Conservation (phyloP, 2,888 invertebrate species). For the Aspidiotus destructor region DNA sequence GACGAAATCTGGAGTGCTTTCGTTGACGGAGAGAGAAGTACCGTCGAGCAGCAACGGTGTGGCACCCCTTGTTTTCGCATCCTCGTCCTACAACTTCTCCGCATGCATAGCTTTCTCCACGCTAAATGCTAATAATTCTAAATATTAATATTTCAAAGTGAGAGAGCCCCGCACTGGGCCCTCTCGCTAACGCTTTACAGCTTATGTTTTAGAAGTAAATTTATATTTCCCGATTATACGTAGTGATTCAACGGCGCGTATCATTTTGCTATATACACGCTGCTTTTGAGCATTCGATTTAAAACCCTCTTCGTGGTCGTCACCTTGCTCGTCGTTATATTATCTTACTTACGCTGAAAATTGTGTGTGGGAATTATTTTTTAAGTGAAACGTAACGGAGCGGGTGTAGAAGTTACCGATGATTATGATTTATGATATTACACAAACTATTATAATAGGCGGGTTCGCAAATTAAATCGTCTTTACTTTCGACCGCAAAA, state of each 20-base stretch:
- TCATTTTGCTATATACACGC: conserved; percentile 18
- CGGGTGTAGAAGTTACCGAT: too few species aligned
- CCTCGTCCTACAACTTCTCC: conserved; percentile 4
- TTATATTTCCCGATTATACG: conserved; percentile 32
- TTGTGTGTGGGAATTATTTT: too few species aligned
- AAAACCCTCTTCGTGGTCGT: neutral
- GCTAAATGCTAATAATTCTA: conserved; percentile 29
- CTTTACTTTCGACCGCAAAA: too few species aligned
- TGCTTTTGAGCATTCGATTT: neutral
- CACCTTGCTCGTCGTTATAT: neutral
- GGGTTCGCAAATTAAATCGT: too few species aligned
- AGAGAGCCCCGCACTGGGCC: neutral
- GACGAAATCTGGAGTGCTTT: too few species aligned
- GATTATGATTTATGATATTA: too few species aligned
- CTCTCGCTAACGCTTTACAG: conserved; percentile 10
- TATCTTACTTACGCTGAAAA: neutral
- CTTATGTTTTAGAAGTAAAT: conserved; percentile 32
- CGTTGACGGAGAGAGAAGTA: too few species aligned
- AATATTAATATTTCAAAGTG: conserved; percentile 32
- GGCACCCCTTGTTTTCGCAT: conserved; percentile 1
- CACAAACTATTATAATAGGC: too few species aligned
- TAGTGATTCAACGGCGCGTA: conserved; percentile 30
- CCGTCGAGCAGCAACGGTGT: too few species aligned
- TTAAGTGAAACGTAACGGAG: too few species aligned
- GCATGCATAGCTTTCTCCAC: conserved; percentile 3